These are phyloP conservation scores for Aphidius colemani DNA, from an alignment of 2,888 invertebrate species.

Conservation along the genomic window DNA sequence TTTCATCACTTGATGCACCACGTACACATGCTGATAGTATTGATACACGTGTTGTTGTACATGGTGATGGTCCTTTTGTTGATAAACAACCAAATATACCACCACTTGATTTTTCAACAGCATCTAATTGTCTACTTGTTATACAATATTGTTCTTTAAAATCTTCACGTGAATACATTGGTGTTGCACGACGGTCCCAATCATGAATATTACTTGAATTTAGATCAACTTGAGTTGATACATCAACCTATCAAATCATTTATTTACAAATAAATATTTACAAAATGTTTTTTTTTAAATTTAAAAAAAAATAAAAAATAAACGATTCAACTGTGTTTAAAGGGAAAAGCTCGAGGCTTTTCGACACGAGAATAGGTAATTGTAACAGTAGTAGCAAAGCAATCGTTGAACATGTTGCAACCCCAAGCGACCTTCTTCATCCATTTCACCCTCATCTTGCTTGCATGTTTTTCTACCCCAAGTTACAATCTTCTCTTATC, in stretches of 20 bases:
- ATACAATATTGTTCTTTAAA: constrained; percentile 95
- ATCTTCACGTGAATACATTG: constrained; percentile 83
- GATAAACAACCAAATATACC: constrained; percentile 87
- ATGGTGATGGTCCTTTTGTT: constrained; percentile 73
- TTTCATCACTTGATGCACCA: constrained; percentile 87
- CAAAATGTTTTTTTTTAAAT: no score
- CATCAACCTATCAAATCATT: constrained; percentile 52
- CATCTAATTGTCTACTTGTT: constrained; percentile 85
- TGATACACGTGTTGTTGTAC: constrained; percentile 66
- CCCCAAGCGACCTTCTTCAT: neutral
- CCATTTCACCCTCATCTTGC: neutral
- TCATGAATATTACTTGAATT: constrained; percentile 63
- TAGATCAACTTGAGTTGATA: constrained; percentile 59
- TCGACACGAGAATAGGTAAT: neutral
- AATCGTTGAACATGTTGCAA: no score
- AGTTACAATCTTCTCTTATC: neutral
- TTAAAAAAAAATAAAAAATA: no score
- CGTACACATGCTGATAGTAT: constrained; percentile 86
- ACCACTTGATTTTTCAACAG: constrained; percentile 70
- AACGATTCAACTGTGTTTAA: no score
- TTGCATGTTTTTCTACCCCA: neutral
- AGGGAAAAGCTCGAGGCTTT: no score
- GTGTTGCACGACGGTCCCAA: constrained; percentile 60
- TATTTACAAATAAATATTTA: no score
- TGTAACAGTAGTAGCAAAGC: neutral